These are phyloP conservation scores for Kuschelorhynchus macadamiae DNA, from an alignment of 2,888 invertebrate species.

Conservation along the genomic window DNA sequence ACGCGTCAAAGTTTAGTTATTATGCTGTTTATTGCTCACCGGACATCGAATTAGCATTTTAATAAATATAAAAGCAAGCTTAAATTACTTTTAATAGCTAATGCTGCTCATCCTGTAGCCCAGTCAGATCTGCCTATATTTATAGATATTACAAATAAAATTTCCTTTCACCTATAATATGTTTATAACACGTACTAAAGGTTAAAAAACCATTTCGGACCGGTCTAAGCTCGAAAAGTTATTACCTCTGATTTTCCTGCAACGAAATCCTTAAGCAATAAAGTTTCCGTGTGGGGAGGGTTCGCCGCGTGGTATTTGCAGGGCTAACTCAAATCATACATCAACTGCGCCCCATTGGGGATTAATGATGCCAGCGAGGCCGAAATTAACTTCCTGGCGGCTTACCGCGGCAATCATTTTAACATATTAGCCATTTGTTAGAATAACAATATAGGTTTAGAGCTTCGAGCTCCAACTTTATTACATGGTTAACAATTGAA, in stretches of 20 bases:
- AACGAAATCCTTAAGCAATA: slow-evolving; percentile 47
- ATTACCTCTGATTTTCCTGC: slow-evolving; percentile 49
- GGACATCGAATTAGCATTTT: no score
- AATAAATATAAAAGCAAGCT: no score
- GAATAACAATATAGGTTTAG: slow-evolving; percentile 63
- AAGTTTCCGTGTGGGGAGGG: slow-evolving; percentile 50
- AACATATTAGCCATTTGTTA: slow-evolving; percentile 72
- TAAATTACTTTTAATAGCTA: no score
- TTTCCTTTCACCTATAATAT: no score
- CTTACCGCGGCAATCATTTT: slow-evolving; percentile 70
- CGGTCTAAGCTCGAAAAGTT: slow-evolving; percentile 32
- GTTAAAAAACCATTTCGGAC: not conserved
- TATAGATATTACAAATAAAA: no score
- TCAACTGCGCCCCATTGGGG: slow-evolving; percentile 71
- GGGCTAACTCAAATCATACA: slow-evolving; percentile 67
- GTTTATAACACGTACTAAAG: not conserved
- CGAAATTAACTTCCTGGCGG: slow-evolving; percentile 71
- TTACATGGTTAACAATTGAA: slow-evolving; percentile 34
- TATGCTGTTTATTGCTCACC: no score
- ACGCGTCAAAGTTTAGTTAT: no score
- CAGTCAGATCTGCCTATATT: no score
- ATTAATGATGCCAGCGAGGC: slow-evolving; percentile 70
- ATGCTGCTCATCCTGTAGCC: no score
- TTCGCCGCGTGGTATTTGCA: slow-evolving; percentile 47
- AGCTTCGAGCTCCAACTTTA: slow-evolving; percentile 37